Evolutionary conservation across 2,113 vertebrate species (phyloP).

Genomic region (Pituophis catenifer): DNA sequence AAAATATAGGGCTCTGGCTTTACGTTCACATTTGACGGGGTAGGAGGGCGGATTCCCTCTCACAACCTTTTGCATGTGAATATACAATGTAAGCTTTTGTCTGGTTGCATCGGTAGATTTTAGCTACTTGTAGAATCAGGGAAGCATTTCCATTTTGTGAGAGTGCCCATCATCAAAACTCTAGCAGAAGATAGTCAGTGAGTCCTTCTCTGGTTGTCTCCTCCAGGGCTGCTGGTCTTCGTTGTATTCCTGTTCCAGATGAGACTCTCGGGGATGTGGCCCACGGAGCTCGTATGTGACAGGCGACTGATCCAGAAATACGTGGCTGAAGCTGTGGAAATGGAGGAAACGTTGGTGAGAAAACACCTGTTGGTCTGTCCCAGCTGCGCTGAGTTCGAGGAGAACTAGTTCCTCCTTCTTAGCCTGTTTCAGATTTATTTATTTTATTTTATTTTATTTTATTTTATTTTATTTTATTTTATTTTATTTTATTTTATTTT

Average conservation of each 20-base stretch:
- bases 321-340: conserved; percentile 51
- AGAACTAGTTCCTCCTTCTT: not conserved
- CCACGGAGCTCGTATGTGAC: conserved; percentile 53
- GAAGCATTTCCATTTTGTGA: not conserved
- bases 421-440: not conserved
- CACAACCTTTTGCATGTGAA: too few relatives aligned
- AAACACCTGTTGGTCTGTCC: not conserved
- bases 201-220: too few relatives aligned
- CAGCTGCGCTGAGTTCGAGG: fast-evolving
- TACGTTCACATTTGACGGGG: too few relatives aligned
- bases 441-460: too few relatives aligned
- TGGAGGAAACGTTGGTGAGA: conserved; percentile 58
- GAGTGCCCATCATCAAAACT: not conserved
- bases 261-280: conserved; percentile 38
- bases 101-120: not conserved
- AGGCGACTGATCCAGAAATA: conserved; percentile 62
- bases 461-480: too few relatives aligned
- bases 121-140: not conserved
- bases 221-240: conserved; percentile 62
- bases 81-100: not conserved
- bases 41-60: too few relatives aligned
- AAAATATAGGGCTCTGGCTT: too few relatives aligned
- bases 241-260: conserved; percentile 60
- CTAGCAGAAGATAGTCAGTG: not conserved
- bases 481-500: too few relatives aligned